A percentile compares a stretch with the other conserved stretches of the same genome.
These are phyloP conservation scores for Agrochola lota DNA, from an alignment of 2,888 invertebrate genomes.

Conservation along the genomic window DNA sequence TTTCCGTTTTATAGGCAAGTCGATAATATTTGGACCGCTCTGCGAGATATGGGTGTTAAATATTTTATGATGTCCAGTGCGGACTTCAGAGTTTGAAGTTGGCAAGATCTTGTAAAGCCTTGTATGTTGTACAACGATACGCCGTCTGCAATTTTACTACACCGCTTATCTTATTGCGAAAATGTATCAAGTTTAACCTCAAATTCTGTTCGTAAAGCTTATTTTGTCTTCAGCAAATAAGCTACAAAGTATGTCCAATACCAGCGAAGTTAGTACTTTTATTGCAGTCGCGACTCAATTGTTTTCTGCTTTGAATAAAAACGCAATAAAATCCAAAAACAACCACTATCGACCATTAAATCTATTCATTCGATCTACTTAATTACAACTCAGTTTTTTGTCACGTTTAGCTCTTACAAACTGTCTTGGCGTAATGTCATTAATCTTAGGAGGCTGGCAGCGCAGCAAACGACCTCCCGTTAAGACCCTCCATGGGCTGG, in stretches of 20 bases:
- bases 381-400: constrained; percentile 84
- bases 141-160: constrained; percentile 60
- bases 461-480: constrained; percentile 89
- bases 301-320: constrained; percentile 33
- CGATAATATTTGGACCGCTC: constrained; percentile 89
- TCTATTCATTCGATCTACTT: constrained; percentile 77
- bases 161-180: constrained; percentile 53
- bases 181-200: constrained; percentile 53
- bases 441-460: constrained; percentile 89
- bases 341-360: constrained; percentile 59
- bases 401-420: constrained; percentile 86
- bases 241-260: background rate
- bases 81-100: constrained; percentile 75
- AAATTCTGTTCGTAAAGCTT: constrained; percentile 24
- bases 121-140: constrained; percentile 53
- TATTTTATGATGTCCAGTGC: constrained; percentile 89
- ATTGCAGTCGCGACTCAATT: background rate
- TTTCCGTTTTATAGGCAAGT: constrained; percentile 87
- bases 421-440: constrained; percentile 87
- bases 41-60: constrained; percentile 87
- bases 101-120: constrained; percentile 61
- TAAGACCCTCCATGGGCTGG: constrained; percentile 88
- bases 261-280: background rate
- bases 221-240: constrained; percentile 4
- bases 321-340: constrained; percentile 27